Percentiles rank a stretch among this genome's conserved stretches.
Conservation (phyloP, 2,113 vertebrate species). For the Saguinus midas region DNA sequence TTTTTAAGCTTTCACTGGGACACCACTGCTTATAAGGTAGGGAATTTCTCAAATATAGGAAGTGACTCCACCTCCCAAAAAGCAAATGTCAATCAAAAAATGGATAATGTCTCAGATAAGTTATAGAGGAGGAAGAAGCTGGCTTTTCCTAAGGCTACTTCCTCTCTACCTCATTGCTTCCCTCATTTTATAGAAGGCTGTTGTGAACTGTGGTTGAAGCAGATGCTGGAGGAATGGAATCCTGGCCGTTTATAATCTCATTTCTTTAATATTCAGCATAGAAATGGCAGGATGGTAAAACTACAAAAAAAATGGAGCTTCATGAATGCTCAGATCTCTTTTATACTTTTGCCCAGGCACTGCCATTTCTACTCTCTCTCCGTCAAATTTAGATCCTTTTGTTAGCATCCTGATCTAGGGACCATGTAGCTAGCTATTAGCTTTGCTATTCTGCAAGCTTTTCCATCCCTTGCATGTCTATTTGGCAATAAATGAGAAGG, state of each 20-base stretch:
- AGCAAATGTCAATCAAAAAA: not conserved
- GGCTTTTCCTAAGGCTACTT: not conserved
- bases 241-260: not conserved
- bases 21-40: not conserved
- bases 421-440: not conserved
- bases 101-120: not conserved
- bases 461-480: not conserved
- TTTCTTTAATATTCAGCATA: not conserved
- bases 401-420: not conserved
- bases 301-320: not conserved
- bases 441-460: not conserved
- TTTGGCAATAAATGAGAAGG: not conserved
- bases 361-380: not conserved
- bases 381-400: not conserved
- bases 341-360: not conserved
- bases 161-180: not conserved
- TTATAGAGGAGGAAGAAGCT: not conserved
- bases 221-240: not conserved
- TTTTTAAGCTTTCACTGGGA: not conserved
- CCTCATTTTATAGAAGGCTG: not conserved
- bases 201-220: not conserved
- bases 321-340: not conserved
- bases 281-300: not conserved
- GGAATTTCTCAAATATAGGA: not conserved
- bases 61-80: not conserved